These are phyloP conservation scores for Bryconaethiops microstoma DNA, from an alignment of 2,797 vertebrate species.

Conservation along the genomic window DNA sequence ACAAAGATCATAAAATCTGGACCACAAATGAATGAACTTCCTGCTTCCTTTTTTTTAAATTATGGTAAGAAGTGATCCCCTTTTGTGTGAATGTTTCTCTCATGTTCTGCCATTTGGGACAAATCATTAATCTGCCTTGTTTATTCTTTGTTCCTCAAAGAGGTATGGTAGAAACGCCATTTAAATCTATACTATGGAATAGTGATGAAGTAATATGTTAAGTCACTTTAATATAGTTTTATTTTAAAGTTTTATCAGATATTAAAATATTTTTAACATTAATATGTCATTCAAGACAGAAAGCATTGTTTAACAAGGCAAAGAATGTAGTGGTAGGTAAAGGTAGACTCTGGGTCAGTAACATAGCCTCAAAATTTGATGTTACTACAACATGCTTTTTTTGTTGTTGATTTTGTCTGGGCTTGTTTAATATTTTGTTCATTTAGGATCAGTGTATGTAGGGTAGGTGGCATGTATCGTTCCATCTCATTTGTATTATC, in stretches of 20 bases:
- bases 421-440: not conserved
- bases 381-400: not conserved
- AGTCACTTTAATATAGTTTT: not conserved
- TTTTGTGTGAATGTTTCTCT: constrained; percentile 45
- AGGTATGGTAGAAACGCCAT: not conserved
- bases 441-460: not conserved
- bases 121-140: not conserved
- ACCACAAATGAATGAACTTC: not conserved
- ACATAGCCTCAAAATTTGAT: not conserved
- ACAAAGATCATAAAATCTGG: constrained; percentile 49
- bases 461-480: not conserved
- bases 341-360: not conserved
- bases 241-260: not conserved
- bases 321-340: not conserved
- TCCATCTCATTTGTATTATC: constrained; percentile 9
- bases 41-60: not conserved
- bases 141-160: not conserved
- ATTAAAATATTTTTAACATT: not conserved
- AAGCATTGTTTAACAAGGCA: not conserved
- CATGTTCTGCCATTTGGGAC: not conserved
- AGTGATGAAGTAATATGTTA: not conserved
- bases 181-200: not conserved
- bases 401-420: not conserved
- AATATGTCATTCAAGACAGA: not conserved
- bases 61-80: constrained; percentile 12